phyloP scores from a whole-genome alignment of 2,797 vertebrate genomes.

The Holocentrus rufus region DNA sequence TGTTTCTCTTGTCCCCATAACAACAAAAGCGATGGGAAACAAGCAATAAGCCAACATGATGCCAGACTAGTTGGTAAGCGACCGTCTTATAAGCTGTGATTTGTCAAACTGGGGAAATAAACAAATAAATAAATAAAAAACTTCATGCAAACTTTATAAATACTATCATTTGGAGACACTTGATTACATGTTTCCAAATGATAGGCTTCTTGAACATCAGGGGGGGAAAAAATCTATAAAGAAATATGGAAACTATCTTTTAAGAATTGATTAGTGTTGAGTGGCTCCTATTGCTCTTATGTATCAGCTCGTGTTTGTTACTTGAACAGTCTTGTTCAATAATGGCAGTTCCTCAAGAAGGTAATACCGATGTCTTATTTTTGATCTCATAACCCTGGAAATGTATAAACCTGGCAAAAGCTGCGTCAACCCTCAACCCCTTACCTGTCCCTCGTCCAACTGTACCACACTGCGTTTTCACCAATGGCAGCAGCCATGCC shows the following conservation, averaged over 20 bases:
- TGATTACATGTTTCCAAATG: too few species aligned
- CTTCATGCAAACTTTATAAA: too few species aligned
- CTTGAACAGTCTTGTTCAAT: not conserved
- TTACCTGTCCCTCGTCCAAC: constrained; percentile 35
- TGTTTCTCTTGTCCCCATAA: too few species aligned
- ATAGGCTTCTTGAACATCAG: constrained; percentile 2
- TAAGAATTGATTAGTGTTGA: constrained; percentile 41
- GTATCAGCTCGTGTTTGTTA: too few species aligned
- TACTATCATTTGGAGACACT: too few species aligned
- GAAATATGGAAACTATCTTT: constrained; percentile 12
- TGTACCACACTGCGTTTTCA: constrained; percentile 47
- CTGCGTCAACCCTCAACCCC: not conserved
- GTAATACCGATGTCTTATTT: not conserved
- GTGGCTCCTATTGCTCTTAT: too few species aligned
- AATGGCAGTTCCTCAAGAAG: not conserved
- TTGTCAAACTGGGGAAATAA: too few species aligned
- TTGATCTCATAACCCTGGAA: not conserved
- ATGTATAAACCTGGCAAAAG: not conserved
- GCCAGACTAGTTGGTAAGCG: too few species aligned
- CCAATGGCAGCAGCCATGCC: constrained; percentile 59
- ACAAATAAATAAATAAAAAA: too few species aligned
- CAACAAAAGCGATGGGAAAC: too few species aligned
- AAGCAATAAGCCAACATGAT: too few species aligned
- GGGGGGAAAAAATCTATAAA: not conserved
- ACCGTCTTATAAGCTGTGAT: too few species aligned